Evolutionary conservation across 2,888 invertebrate genomes (phyloP).

Genomic region (Mesorhabditis sp.): DNA sequence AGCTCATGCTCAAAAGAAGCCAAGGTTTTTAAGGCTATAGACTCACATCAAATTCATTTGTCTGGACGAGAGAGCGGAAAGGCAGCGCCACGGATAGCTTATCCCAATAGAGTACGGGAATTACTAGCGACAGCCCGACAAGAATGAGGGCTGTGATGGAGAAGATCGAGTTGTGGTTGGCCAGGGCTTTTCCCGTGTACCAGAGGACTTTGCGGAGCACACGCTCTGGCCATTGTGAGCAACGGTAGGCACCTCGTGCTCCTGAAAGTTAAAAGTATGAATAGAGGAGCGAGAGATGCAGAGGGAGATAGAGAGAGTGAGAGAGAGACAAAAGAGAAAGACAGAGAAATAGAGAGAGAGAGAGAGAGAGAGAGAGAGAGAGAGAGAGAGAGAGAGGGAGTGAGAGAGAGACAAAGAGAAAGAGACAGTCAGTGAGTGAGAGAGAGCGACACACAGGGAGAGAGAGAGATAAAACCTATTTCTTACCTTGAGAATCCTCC

Average conservation of each 20-base stretch:
- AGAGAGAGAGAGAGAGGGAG: slow-evolving; percentile 9
- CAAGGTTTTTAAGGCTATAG: no score
- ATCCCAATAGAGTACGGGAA: slow-evolving; percentile 18
- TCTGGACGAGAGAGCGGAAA: slow-evolving; percentile 23
- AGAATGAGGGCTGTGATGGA: slow-evolving; percentile 18
- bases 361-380: slow-evolving; percentile 7
- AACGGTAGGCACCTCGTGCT: background rate
- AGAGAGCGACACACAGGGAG: no score
- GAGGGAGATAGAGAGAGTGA: slow-evolving; percentile 6
- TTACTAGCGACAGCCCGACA: slow-evolving; percentile 22
- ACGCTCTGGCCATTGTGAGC: background rate
- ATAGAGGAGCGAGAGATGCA: no score
- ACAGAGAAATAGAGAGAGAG: slow-evolving; percentile 8
- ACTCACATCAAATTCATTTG: background rate
- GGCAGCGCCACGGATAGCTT: slow-evolving; percentile 24
- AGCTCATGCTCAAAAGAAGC: no score
- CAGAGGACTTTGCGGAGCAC: slow-evolving; percentile 40
- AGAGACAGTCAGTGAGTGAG: no score
- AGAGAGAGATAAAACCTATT: no score
- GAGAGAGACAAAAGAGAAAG: no score
- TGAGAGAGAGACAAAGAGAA: no score
- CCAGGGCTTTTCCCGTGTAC: slow-evolving; percentile 47
- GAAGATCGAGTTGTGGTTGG: slow-evolving; percentile 30
- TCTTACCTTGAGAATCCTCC: slow-evolving; percentile 10
- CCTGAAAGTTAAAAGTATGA: no score